These are phyloP conservation scores for Hirtodrosophila histrioides DNA, from an alignment of 2,888 invertebrate genomes.

Conservation along the genomic window DNA sequence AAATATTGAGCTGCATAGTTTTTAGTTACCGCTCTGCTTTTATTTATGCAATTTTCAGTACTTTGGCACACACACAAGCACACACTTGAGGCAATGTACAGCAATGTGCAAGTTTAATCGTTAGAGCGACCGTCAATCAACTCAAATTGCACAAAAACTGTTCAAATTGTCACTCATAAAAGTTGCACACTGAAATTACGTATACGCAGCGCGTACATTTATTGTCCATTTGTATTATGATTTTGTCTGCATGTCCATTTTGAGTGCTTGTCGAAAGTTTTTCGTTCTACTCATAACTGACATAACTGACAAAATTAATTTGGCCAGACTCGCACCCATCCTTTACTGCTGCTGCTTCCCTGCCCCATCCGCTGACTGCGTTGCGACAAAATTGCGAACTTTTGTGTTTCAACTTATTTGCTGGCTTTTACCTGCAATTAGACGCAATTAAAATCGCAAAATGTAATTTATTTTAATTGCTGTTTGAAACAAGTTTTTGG, in stretches of 20 bases:
- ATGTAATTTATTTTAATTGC: conserved; percentile 79
- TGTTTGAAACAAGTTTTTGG: conserved; percentile 72
- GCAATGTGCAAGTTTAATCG: conserved; percentile 21
- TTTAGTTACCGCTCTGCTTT: conserved; percentile 5
- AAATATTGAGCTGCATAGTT: conserved; percentile 2
- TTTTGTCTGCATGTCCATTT: conserved; percentile 39
- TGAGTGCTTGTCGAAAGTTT: conserved; percentile 47
- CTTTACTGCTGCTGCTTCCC: too few species aligned
- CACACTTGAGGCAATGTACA: too few species aligned
- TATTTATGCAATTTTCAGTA: conserved; percentile 27
- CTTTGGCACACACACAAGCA: too few species aligned
- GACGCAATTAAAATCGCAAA: conserved; percentile 75
- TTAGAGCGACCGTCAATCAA: conserved; percentile 31
- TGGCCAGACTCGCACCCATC: conserved; percentile 8
- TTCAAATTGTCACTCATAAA: conserved; percentile 73
- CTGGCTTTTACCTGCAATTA: conserved; percentile 76
- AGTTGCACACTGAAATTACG: conserved; percentile 64
- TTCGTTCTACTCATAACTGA: conserved; percentile 57
- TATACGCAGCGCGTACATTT: conserved; percentile 62
- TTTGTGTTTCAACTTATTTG: conserved; percentile 68
- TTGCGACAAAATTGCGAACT: conserved; percentile 42
- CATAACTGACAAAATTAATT: conserved; percentile 73
- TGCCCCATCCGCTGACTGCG: conserved; percentile 1
- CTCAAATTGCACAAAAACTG: conserved; percentile 40
- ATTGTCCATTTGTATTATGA: conserved; percentile 56